Evolutionary conservation across 2,113 vertebrate genomes (phyloP).

Genomic region (Thamnophis sirtalis): DNA sequence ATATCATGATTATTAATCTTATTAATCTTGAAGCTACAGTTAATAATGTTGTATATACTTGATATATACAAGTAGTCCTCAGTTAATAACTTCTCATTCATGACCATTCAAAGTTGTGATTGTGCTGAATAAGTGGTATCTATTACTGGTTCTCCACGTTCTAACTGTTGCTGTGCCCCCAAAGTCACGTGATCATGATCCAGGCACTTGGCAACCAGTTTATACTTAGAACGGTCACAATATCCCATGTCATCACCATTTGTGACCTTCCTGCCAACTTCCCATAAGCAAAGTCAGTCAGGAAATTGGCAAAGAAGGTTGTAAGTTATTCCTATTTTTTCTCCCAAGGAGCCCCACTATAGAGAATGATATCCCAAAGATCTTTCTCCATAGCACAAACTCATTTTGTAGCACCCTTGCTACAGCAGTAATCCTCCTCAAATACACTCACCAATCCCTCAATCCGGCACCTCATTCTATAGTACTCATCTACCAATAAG

Average conservation of each 20-base stretch:
- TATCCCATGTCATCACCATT: background rate
- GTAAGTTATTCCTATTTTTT: background rate
- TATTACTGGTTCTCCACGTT: background rate
- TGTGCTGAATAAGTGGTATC: background rate
- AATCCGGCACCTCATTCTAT: background rate
- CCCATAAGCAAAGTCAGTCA: background rate
- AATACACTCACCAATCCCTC: background rate
- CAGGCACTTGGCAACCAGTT: background rate
- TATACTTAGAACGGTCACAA: background rate
- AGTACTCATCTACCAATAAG: background rate
- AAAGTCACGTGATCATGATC: background rate
- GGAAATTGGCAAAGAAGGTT: background rate
- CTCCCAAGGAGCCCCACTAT: background rate
- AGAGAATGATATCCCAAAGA: background rate
- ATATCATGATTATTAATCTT: background rate
- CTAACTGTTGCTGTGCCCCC: background rate
- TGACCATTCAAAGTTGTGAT: background rate
- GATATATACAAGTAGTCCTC: background rate
- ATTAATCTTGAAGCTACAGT: background rate
- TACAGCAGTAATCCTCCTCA: background rate
- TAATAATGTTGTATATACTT: background rate
- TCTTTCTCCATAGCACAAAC: background rate
- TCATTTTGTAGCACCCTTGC: background rate
- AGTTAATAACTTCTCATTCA: background rate
- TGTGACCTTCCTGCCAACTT: background rate